Percentiles rank a stretch among this genome's conserved stretches.
Conservation (phyloP, 2,113 vertebrate species). For the Uropsilus gracilis region DNA sequence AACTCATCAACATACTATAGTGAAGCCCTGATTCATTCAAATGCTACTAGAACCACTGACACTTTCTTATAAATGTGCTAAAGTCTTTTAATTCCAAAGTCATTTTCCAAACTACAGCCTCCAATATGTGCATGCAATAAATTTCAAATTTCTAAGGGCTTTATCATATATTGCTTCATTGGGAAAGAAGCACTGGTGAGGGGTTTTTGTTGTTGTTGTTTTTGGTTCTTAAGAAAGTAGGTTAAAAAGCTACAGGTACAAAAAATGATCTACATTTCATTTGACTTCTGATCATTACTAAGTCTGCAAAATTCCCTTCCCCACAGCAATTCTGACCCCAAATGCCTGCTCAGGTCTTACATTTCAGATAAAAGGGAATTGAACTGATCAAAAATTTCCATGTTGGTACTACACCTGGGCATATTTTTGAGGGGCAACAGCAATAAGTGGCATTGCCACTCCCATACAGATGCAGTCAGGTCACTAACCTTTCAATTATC, state of each 20-base stretch:
- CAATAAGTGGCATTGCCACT: not conserved
- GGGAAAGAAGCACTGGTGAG: not conserved
- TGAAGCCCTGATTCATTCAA: constrained; percentile 28
- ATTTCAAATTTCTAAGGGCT: not conserved
- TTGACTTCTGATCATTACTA: not conserved
- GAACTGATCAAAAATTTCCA: not conserved
- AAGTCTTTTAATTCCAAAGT: constrained; percentile 5
- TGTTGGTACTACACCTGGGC: not conserved
- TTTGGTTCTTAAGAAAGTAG: not conserved
- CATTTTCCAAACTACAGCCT: constrained; percentile 56
- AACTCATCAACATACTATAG: not conserved
- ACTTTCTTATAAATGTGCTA: constrained; percentile 66
- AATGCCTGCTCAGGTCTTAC: not conserved
- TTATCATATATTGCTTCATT: not conserved
- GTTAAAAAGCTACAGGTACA: not conserved
- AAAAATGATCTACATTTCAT: not conserved
- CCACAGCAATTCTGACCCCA: not conserved
- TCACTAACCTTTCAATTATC: not conserved
- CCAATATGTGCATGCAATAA: not conserved
- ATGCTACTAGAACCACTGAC: constrained; percentile 23
- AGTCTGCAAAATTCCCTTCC: constrained; percentile 14
- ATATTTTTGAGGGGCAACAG: not conserved
- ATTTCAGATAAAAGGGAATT: not conserved
- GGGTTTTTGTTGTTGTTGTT: no score
- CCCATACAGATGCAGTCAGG: not conserved